These are phyloP conservation scores for Promerops cafer DNA, from an alignment of 2,113 vertebrate genomes.

Conservation along the genomic window DNA sequence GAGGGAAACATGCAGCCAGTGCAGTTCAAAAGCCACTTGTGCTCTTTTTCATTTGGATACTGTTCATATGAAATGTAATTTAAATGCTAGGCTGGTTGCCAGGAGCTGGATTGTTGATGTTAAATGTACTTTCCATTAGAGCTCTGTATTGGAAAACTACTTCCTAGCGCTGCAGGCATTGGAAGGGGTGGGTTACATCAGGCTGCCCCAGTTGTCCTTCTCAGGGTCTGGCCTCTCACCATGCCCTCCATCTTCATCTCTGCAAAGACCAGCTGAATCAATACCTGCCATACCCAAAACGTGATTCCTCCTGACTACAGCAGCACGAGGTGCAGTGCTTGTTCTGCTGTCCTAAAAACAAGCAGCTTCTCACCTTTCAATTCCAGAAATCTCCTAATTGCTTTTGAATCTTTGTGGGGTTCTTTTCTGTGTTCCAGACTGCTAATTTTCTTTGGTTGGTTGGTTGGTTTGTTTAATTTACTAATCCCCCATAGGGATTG, in stretches of 20 bases:
- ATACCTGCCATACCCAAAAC: neutral
- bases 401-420: rapidly evolving
- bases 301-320: neutral
- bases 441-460: neutral
- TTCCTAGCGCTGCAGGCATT: slow-evolving; percentile 10
- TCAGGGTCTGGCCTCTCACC: neutral
- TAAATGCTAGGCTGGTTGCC: slow-evolving; percentile 38
- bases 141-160: slow-evolving; percentile 41
- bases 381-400: neutral
- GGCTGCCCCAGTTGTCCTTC: neutral
- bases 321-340: neutral
- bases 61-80: slow-evolving; percentile 27
- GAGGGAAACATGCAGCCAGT: neutral
- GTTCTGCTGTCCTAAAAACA: neutral
- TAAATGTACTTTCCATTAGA: slow-evolving; percentile 57
- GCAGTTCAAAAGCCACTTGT: slow-evolving; percentile 12
- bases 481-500: neutral
- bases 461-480: neutral
- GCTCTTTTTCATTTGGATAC: neutral
- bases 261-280: neutral
- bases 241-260: neutral
- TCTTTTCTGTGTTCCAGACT: neutral
- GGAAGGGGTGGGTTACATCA: neutral
- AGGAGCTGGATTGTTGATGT: slow-evolving; percentile 19
- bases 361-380: neutral